phyloP scores from a whole-genome alignment of 2,113 vertebrate species.

The Lipotes vexillifer region DNA sequence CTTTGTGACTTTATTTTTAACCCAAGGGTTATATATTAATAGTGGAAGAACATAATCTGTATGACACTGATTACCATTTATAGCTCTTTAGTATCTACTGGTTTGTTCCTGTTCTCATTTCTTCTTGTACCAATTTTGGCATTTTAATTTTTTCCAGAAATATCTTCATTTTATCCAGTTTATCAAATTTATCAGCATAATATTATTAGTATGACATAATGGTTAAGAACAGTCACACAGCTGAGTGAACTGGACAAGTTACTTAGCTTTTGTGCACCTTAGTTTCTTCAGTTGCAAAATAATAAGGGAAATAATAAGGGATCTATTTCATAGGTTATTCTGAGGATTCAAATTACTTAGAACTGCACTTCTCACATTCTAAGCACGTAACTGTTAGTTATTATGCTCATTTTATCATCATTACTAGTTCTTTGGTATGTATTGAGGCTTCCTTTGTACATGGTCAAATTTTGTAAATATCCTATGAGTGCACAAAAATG shows the following conservation, averaged over 20 bases:
- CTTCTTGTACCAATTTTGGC: not conserved
- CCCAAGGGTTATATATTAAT: not conserved
- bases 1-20: not conserved
- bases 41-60: not conserved
- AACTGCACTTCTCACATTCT: not conserved
- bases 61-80: not conserved
- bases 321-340: not conserved
- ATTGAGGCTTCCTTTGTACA: not conserved
- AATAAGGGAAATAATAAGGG: not conserved
- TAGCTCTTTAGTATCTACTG: not conserved
- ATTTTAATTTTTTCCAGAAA: not conserved
- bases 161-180: not conserved
- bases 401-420: not conserved
- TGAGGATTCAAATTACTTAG: not conserved
- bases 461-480: not conserved
- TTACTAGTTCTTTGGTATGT: not conserved
- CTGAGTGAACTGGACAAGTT: not conserved
- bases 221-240: not conserved
- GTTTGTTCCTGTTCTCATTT: not conserved
- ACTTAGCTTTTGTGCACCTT: not conserved
- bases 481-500: not conserved
- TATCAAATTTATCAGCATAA: not conserved
- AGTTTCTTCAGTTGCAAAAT: not conserved
- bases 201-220: not conserved
- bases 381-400: not conserved